phyloP scores from a whole-genome alignment of 2,888 invertebrate genomes.

The Archips xylosteana region DNA sequence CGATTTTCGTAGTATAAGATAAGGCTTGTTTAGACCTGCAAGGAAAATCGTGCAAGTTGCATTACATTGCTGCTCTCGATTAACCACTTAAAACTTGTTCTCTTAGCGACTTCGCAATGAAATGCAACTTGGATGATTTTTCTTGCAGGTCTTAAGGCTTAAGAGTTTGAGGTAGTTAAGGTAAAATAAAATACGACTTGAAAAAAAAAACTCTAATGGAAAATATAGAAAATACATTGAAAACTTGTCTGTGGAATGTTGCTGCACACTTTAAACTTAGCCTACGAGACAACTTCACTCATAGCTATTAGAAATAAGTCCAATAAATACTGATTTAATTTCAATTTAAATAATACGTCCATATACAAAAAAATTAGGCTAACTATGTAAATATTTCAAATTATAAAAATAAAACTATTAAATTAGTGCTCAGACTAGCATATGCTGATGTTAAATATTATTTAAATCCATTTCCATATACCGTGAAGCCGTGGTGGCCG shows the following conservation, averaged over 20 bases:
- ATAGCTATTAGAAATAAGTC: neutral
- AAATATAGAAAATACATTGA: neutral
- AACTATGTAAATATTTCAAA: neutral
- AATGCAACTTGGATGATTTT: too few species aligned
- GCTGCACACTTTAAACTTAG: neutral
- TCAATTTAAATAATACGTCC: neutral
- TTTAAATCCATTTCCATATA: too few species aligned
- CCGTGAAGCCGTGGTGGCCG: too few species aligned
- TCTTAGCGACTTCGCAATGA: too few species aligned
- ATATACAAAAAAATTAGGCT: neutral
- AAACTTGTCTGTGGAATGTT: neutral
- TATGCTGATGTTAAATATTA: too few species aligned
- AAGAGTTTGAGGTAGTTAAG: too few species aligned
- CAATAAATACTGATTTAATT: neutral
- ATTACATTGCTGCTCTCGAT: too few species aligned
- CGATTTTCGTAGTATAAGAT: too few species aligned
- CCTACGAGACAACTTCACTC: neutral
- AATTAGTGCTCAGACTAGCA: neutral
- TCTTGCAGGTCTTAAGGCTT: too few species aligned
- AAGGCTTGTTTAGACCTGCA: too few species aligned
- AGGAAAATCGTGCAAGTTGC: too few species aligned
- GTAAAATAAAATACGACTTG: neutral
- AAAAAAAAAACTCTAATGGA: neutral
- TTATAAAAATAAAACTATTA: neutral
- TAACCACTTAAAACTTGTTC: too few species aligned